Conservation (phyloP, 2,888 invertebrate species). For the Cryptops parisi region DNA sequence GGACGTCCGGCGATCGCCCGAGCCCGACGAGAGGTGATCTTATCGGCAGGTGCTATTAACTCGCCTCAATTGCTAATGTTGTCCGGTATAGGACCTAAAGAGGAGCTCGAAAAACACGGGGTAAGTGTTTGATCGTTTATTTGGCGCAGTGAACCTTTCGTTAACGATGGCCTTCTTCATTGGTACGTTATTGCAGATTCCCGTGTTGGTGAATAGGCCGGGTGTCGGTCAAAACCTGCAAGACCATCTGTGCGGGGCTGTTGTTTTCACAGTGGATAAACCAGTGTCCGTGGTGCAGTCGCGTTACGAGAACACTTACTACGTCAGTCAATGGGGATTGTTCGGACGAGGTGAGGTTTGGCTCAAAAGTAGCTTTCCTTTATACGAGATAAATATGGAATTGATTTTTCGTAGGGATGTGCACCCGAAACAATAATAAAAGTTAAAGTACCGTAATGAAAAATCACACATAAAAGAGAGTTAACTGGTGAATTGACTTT, state of each 20-base stretch:
- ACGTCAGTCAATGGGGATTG: constrained; percentile 8
- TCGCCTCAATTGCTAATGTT: constrained; percentile 9
- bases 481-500: too few species aligned
- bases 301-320: constrained; percentile 16
- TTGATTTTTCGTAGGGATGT: background rate
- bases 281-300: constrained; percentile 34
- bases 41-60: constrained; percentile 9
- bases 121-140: background rate
- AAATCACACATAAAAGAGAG: too few species aligned
- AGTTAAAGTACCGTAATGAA: too few species aligned
- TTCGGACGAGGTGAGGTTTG: constrained; percentile 5
- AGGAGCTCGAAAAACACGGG: constrained; percentile 1
- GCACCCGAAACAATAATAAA: too few species aligned
- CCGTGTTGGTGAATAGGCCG: constrained; percentile 59
- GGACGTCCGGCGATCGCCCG: background rate
- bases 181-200: constrained; percentile 37
- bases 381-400: background rate
- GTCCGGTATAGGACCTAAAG: constrained; percentile 4
- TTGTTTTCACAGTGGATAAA: constrained; percentile 67
- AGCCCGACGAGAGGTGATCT: constrained; percentile 4
- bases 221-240: constrained; percentile 70
- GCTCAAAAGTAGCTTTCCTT: background rate
- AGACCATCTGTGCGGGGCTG: constrained; percentile 73
- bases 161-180: too few species aligned
- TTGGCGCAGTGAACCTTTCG: too few species aligned